Conservation (phyloP, 53 echinoderm and acorn worm genomes). For the Zoroaster sp. region DNA sequence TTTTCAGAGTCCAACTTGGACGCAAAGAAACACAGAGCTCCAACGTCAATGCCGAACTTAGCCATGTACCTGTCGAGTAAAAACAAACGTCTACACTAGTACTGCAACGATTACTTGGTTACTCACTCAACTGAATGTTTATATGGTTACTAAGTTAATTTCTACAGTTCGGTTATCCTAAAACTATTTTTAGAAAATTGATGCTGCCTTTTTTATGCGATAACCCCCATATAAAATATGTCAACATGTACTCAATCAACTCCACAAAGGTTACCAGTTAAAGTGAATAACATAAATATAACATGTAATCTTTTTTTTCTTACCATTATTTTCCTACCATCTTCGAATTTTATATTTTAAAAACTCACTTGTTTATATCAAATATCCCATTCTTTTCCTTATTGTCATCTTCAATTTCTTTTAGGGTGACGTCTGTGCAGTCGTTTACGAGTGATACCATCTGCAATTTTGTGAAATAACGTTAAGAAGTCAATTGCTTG, state of each 20-base stretch:
- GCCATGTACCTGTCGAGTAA: background rate
- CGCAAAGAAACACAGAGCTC: constrained; percentile 32
- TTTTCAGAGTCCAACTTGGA: background rate
- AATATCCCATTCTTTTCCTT: background rate
- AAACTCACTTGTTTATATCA: constrained; percentile 16
- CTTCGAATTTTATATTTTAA: too few relatives aligned
- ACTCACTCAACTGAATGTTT: too few relatives aligned
- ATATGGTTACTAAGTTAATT: background rate
- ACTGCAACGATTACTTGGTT: too few relatives aligned
- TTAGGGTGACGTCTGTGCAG: background rate
- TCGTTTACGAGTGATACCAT: constrained; percentile 7
- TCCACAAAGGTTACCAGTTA: too few relatives aligned
- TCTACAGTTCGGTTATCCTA: background rate
- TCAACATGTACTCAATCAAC: too few relatives aligned
- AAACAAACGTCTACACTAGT: background rate
- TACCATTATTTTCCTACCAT: too few relatives aligned
- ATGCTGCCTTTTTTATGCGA: background rate
- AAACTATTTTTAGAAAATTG: too few relatives aligned
- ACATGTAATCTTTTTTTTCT: too few relatives aligned
- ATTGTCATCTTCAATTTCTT: background rate
- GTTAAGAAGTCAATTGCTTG: background rate
- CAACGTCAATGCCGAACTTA: constrained; percentile 24
- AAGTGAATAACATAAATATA: too few relatives aligned
- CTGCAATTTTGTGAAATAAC: background rate
- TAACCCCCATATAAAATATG: too few relatives aligned